Evolutionary conservation across 2,888 invertebrate species (phyloP).

Genomic region (Euzophera pinguis): DNA sequence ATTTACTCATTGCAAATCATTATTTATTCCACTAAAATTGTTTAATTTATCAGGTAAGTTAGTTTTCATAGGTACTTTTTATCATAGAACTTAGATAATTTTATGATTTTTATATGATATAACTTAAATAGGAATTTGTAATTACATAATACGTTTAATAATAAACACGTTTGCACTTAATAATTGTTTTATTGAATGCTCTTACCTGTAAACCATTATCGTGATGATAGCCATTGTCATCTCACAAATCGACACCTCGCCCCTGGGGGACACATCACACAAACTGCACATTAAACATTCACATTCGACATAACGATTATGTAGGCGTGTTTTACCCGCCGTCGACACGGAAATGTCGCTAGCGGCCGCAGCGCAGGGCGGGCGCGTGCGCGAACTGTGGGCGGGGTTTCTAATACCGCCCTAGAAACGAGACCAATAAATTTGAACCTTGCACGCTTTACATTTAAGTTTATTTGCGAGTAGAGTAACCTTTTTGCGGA

Average conservation of each 20-base stretch:
- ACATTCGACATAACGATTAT: constrained; percentile 72
- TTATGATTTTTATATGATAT: not conserved
- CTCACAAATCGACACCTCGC: not conserved
- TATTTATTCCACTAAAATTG: not conserved
- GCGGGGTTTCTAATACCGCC: constrained; percentile 59
- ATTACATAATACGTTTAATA: not conserved
- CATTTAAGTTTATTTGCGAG: constrained; percentile 21
- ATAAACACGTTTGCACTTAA: not conserved
- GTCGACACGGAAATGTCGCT: constrained; percentile 39
- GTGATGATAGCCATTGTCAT: constrained; percentile 4
- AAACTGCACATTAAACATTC: constrained; percentile 68
- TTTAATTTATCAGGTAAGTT: not conserved
- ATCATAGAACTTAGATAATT: constrained; percentile 1
- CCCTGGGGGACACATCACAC: constrained; percentile 20
- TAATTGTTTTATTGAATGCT: not conserved
- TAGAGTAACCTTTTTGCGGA: constrained; percentile 20
- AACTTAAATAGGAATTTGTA: not conserved
- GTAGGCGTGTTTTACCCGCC: constrained; percentile 71
- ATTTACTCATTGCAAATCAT: too few species aligned
- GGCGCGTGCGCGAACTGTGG: constrained; percentile 65
- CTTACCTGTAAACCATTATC: constrained; percentile 4
- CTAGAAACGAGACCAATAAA: constrained; percentile 27
- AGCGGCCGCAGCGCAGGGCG: constrained; percentile 33
- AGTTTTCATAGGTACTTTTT: not conserved
- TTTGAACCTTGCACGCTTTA: constrained; percentile 23